Base-by-base conservation (phyloP, 2,888 invertebrate genomes). In the Lamproptera curius region DNA sequence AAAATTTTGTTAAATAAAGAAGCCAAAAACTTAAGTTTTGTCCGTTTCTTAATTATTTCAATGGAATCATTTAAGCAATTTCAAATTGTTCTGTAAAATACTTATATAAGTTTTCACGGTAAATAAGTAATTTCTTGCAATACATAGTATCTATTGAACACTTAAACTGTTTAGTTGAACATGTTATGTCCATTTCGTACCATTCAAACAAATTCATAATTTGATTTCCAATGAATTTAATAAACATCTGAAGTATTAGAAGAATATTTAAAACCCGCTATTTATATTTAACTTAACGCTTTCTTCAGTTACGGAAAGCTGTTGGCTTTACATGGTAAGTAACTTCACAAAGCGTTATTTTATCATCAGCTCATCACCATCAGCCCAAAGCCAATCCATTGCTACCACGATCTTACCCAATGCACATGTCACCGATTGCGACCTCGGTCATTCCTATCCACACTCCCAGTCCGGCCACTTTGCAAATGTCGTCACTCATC, bases 131-230 rank as follows among this genome's bases (percentile, higher is more conserved):
- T n/a, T n/a, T n/a, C n/a, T n/a, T n/a, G n/a, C n/a, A n/a, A n/a
- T n/a, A n/a, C n/a, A n/a, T n/a, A n/a, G n/a, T n/a, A n/a, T n/a
- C n/a, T n/a, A n/a, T n/a, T n/a, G n/a, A 10, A 9, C 4, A 14
- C 20, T 31, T 2, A 10, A 5, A 11, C 14, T n/a, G 42, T 69
- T 65, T 62, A 76, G 76, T 70, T 6, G 73, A 73, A 57, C 67
- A 71, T 20, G 9, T 62, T 1, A 37, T 72, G 0, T 65, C 58
- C 2, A 46, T 58, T 2, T 39, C 50, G 9, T 72, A 62, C 20
- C 62, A 58, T 33, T 11, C 62, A 2, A 63, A 51, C 6, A 49
- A 63, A 0, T 51, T 61, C 0, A 64, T 65, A 59, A 42, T n/a
- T n/a, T 49, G 13, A 70, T 70, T 40, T 15, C 55, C 2, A 50